Percentiles rank a stretch among this genome's conserved stretches.
These are phyloP conservation scores for Leguminivora glycinivorella DNA, from an alignment of 1,140 invertebrate genomes.

Conservation along the genomic window DNA sequence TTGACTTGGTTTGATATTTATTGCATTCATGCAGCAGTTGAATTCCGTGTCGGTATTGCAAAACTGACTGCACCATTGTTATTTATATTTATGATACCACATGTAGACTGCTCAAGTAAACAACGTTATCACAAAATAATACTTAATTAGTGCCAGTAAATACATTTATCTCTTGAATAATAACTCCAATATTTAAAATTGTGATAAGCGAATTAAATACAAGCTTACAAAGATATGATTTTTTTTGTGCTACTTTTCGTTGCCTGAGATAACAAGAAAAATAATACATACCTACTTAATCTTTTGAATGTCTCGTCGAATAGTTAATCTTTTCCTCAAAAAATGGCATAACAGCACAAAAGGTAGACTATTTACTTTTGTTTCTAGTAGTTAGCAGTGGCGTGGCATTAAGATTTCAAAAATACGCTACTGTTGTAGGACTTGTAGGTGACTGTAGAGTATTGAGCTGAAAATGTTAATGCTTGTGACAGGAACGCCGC, in stretches of 20 bases:
- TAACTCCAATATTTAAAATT: conserved; percentile 13
- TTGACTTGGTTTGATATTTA: no score
- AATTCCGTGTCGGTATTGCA: not conserved
- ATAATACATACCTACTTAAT: not conserved
- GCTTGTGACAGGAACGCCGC: not conserved
- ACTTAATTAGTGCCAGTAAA: conserved; percentile 18
- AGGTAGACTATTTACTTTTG: not conserved
- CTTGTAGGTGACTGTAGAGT: not conserved
- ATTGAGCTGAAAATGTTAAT: not conserved
- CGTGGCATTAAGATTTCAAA: not conserved
- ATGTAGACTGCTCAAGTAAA: not conserved
- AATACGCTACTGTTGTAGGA: not conserved
- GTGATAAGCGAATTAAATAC: conserved; percentile 15
- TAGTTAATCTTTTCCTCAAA: not conserved
- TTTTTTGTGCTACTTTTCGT: conserved; percentile 16
- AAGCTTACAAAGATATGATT: conserved; percentile 7
- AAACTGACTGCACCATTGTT: not conserved
- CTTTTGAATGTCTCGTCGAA: not conserved
- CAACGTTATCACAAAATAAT: conserved; percentile 25
- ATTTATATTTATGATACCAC: conserved; percentile 2
- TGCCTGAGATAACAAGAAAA: not conserved
- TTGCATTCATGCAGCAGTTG: no score
- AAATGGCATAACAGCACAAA: not conserved
- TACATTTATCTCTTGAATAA: conserved; percentile 18
- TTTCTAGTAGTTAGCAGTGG: conserved; percentile 4